Conservation (phyloP, 2,113 vertebrate species). For the Melozone crissalis region DNA sequence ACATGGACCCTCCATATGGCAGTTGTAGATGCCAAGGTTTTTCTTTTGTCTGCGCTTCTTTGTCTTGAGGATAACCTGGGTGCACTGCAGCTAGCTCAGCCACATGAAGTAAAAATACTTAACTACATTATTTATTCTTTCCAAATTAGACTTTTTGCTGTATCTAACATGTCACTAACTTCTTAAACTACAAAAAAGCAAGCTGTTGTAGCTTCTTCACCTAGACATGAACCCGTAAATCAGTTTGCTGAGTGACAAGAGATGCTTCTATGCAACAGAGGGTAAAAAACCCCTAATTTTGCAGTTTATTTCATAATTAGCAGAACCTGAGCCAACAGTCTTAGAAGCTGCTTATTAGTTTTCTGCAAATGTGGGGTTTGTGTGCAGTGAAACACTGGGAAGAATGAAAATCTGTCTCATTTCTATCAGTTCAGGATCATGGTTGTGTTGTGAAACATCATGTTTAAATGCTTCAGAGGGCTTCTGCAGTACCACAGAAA, state of each 20-base stretch:
- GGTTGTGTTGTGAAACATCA: not conserved
- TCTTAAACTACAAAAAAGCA: not conserved
- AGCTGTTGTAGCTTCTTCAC: not conserved
- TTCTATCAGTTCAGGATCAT: not conserved
- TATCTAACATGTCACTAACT: not conserved
- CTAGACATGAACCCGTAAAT: not conserved
- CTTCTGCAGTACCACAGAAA: not conserved
- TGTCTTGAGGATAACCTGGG: not conserved
- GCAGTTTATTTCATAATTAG: not conserved
- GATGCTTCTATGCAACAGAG: not conserved
- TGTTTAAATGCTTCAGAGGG: not conserved
- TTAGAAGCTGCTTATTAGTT: not conserved
- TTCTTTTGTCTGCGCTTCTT: not conserved
- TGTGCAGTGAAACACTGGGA: not conserved
- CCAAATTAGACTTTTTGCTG: not conserved
- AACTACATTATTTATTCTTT: not conserved
- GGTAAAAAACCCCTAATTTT: accelerated
- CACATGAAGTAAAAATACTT: not conserved
- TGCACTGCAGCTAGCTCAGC: not conserved
- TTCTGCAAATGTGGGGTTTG: not conserved
- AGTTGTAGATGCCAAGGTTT: not conserved
- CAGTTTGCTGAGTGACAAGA: not conserved
- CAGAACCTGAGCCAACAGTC: not conserved
- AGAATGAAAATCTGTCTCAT: not conserved
- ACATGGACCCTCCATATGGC: not conserved